Conservation (phyloP, 1,140 invertebrate genomes). For the Matsumurasca onukii region DNA sequence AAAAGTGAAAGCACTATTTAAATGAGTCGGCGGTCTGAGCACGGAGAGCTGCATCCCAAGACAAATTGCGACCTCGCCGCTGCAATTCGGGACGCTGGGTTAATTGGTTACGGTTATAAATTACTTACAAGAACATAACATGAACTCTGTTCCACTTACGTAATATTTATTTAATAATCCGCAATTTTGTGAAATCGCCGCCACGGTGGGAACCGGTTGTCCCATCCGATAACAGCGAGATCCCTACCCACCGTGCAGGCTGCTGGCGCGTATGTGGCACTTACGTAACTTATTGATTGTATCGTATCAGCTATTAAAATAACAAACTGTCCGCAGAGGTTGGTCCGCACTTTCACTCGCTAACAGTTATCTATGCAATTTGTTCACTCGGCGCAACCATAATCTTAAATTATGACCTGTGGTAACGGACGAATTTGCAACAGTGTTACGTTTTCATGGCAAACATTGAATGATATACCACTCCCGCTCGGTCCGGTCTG, state of each 20-base stretch:
- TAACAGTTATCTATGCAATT: background rate
- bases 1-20: too few species aligned
- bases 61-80: too few species aligned
- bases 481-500: too few species aligned
- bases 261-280: background rate
- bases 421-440: too few species aligned
- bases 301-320: slow-evolving; percentile 4
- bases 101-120: slow-evolving; percentile 12
- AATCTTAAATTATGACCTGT: slow-evolving; percentile 1
- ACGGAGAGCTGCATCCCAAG: too few species aligned
- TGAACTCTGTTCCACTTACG: background rate
- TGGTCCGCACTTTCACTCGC: background rate
- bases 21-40: too few species aligned
- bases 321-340: slow-evolving; percentile 15
- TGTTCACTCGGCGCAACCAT: background rate
- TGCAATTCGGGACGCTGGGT: background rate
- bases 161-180: slow-evolving; percentile 16
- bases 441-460: too few species aligned
- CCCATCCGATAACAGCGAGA: background rate
- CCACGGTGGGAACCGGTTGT: background rate
- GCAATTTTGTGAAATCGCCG: slow-evolving; percentile 8
- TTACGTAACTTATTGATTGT: background rate
- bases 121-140: background rate
- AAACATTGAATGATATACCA: too few species aligned
- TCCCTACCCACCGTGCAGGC: background rate